These are phyloP conservation scores for Pollenia griseotomentosa DNA, from an alignment of 2,888 invertebrate species.

Conservation along the genomic window DNA sequence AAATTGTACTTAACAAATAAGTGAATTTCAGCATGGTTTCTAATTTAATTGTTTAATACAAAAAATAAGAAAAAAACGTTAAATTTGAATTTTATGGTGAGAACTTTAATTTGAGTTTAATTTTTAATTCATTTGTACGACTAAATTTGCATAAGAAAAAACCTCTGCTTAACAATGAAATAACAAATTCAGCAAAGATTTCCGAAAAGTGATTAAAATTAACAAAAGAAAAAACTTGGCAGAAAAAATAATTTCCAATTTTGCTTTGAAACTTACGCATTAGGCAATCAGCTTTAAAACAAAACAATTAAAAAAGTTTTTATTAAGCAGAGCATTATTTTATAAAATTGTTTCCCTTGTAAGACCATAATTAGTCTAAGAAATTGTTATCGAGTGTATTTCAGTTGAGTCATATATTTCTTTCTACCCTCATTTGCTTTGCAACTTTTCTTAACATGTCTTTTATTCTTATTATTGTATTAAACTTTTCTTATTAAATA, in stretches of 20 bases:
- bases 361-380: too few relatives aligned
- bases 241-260: slow-evolving; percentile 7
- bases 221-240: background rate
- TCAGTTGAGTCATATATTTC: too few relatives aligned
- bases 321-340: too few relatives aligned
- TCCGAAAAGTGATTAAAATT: slow-evolving; percentile 20
- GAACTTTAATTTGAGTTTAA: slow-evolving; percentile 28
- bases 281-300: background rate
- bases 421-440: background rate
- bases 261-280: background rate
- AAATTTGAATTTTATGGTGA: slow-evolving; percentile 50
- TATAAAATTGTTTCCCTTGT: too few relatives aligned
- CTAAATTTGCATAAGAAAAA: slow-evolving; percentile 52
- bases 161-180: slow-evolving; percentile 33
- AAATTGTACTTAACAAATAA: background rate
- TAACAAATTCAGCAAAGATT: slow-evolving; percentile 22
- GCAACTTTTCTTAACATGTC: background rate
- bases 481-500: slow-evolving; percentile 2
- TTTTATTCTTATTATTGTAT: background rate
- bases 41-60: slow-evolving; percentile 9
- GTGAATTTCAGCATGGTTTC: slow-evolving; percentile 16
- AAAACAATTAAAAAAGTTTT: too few relatives aligned
- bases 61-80: slow-evolving; percentile 7
- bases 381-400: too few relatives aligned
- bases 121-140: background rate